Evolutionary conservation across 1,140 invertebrate species (phyloP).

Genomic region (Drosophila punjabiensis): DNA sequence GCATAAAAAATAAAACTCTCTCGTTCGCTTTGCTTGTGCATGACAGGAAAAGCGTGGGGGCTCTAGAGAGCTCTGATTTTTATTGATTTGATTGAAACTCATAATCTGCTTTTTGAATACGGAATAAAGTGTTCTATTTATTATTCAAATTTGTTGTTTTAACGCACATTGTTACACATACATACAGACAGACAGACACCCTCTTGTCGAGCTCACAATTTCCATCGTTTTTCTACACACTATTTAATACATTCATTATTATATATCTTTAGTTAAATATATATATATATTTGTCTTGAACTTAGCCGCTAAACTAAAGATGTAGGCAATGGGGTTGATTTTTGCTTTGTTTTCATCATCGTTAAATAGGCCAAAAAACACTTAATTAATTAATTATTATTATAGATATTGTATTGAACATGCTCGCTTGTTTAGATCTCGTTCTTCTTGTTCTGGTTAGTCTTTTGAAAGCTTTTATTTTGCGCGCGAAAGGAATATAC

Average conservation of each 20-base stretch:
- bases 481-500: constrained; percentile 69
- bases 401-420: constrained; percentile 9
- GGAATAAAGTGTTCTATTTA: constrained; percentile 78
- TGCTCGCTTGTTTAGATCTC: constrained; percentile 28
- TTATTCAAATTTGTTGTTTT: constrained; percentile 70
- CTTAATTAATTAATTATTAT: constrained; percentile 24
- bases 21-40: not conserved
- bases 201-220: constrained; percentile 34
- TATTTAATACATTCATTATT: constrained; percentile 75
- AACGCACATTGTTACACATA: constrained; percentile 79
- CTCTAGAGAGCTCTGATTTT: not conserved
- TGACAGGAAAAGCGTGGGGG: not conserved
- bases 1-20: not conserved
- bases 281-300: constrained; percentile 69
- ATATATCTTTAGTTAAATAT: constrained; percentile 49
- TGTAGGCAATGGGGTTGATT: constrained; percentile 73
- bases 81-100: not conserved
- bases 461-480: constrained; percentile 65
- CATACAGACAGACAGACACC: constrained; percentile 43
- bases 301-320: constrained; percentile 78
- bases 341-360: constrained; percentile 27
- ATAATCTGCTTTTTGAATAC: constrained; percentile 41
- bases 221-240: constrained; percentile 69
- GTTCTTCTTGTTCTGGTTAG: constrained; percentile 30
- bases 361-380: constrained; percentile 55